Percentiles rank a stretch among this genome's conserved stretches.
phyloP scores from a whole-genome alignment of 2,113 vertebrate species.

The Nycticryphes semicollaris region DNA sequence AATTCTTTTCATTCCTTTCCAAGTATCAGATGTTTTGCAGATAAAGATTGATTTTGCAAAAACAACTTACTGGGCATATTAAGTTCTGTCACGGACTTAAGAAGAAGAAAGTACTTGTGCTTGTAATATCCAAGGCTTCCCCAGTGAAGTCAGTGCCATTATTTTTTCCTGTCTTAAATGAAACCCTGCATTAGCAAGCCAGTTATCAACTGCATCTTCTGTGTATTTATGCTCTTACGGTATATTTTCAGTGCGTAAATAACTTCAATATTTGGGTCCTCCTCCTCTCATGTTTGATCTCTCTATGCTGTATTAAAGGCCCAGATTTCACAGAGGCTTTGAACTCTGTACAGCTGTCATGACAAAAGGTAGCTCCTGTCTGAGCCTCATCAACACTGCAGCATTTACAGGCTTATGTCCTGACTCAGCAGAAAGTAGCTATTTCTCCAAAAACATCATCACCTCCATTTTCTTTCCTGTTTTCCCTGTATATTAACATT shows the following conservation, averaged over 20 bases:
- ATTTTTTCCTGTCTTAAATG: background rate
- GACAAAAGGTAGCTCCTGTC: background rate
- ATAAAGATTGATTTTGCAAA: background rate
- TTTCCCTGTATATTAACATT: background rate
- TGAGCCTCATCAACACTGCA: background rate
- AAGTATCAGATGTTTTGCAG: background rate
- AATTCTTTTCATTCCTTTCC: background rate
- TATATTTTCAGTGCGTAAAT: background rate
- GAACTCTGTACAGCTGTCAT: background rate
- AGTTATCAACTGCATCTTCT: background rate
- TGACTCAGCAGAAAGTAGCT: background rate
- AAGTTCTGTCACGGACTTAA: background rate
- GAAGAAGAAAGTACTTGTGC: background rate
- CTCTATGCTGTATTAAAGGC: background rate
- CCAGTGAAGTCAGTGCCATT: background rate
- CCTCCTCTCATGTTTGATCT: background rate
- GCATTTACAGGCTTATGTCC: background rate
- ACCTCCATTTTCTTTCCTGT: constrained; percentile 17
- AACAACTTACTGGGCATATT: background rate
- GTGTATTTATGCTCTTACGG: background rate
- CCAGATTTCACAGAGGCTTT: background rate
- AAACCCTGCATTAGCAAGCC: background rate
- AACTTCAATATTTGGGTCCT: background rate
- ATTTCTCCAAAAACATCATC: constrained; percentile 5
- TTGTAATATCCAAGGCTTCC: background rate